Base-by-base conservation (phyloP, 2,797 vertebrate genomes). In the Pseudomugil tenellus region DNA sequence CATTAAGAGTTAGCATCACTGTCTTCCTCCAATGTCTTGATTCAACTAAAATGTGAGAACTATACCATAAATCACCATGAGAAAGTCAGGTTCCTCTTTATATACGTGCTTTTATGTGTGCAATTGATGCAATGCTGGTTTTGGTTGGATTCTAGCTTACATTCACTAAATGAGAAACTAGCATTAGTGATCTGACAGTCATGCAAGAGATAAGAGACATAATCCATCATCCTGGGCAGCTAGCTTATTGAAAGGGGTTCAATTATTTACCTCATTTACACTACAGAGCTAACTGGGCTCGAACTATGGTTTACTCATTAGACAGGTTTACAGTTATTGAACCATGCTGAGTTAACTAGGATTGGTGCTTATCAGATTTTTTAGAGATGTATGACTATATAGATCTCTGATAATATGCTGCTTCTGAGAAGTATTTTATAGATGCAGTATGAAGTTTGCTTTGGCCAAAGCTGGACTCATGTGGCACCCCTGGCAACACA, bases 251-350 rank as follows among this genome's bases (percentile, higher is more conserved):
- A 84, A 86, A 80, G 73, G 28, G 65, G 70, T 87, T 89, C 87
- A 84, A 88, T 89, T 77, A 91, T 90, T 91, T 79, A 86, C 81
- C 64, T 86, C 48, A 86, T 90, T 91, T 91, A 85, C 85, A 83
- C 84, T 80, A 81, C 74, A 84, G 76, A 83, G 81, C 59, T 48
- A 52, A 39, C 43, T 3, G 0, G 55, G 41, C 56, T n/a, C 54
- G n/a, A 43, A 55, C 53, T 25, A 37, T 29, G 62, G 74, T 83
- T 87, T 87, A 87, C 74, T 82, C 77, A 79, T 88, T 86, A 76
- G 57, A 58, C 64, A 39, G 23, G 48, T 67, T 43, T 83, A 52
- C 66, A 70, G 72, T 77, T 70, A 68, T 68, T 66, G 65, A 76
- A 67, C 63, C 16, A 29, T 60, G 51, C 54, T 19, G 21, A 54